Conservation (phyloP, 2,797 vertebrate species). For the Micrastur ruficollis region DNA sequence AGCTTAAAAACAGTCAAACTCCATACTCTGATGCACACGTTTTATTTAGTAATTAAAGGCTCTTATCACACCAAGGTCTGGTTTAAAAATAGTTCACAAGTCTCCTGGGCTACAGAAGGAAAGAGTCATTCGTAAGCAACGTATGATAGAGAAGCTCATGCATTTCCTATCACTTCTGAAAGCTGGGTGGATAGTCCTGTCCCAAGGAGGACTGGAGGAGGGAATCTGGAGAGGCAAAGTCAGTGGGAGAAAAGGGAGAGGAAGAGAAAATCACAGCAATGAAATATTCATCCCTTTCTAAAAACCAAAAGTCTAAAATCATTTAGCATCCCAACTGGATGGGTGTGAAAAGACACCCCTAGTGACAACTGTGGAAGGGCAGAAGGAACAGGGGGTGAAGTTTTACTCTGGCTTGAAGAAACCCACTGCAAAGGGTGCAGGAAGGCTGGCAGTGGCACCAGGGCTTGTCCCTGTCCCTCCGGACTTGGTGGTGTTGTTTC, state of each 20-base stretch:
- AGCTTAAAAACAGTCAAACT: not conserved
- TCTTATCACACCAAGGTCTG: not conserved
- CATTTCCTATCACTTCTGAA: not conserved
- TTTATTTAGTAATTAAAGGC: slow-evolving; percentile 44
- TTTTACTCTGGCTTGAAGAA: not conserved
- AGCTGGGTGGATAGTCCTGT: not conserved
- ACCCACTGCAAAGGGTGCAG: not conserved
- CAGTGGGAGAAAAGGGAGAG: not conserved
- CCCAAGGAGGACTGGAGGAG: not conserved
- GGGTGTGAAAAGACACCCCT: not conserved
- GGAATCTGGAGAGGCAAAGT: not conserved
- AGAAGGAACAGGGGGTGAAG: not conserved
- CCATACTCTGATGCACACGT: not conserved
- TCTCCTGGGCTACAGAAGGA: not conserved
- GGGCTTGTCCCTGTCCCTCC: not conserved
- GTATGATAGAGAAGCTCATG: not conserved
- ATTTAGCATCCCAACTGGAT: not conserved
- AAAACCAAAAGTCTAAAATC: not conserved
- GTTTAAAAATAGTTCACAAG: slow-evolving; percentile 36
- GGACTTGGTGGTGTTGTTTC: not conserved
- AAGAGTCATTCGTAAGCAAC: not conserved
- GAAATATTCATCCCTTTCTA: not conserved
- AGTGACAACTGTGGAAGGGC: not conserved
- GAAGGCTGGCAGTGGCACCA: not conserved
- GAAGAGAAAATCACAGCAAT: not conserved